A percentile compares a stretch with the other conserved stretches of the same genome.
phyloP scores from a whole-genome alignment of 53 echinoderm and acorn worm species.

The Hippasteria phrygiana region DNA sequence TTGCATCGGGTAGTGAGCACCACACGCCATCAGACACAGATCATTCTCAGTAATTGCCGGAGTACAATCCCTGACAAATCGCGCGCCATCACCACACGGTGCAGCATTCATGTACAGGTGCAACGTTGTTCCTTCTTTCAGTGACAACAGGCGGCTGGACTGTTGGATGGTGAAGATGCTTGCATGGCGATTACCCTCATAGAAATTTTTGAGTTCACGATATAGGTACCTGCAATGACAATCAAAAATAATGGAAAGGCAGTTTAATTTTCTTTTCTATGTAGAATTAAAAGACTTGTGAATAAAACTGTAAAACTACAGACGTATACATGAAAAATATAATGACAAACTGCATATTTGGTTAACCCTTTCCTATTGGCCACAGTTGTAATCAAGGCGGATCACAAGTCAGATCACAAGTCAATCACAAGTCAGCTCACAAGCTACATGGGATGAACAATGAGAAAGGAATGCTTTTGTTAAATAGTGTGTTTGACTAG shows the following conservation, averaged over 20 bases:
- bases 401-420: too few species aligned
- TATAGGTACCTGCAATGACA: constrained; percentile 75
- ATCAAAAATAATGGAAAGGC: not conserved
- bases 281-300: too few species aligned
- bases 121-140: constrained; percentile 78
- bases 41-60: constrained; percentile 73
- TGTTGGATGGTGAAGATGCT: constrained; percentile 65
- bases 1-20: constrained; percentile 79
- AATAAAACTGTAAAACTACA: too few species aligned
- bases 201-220: constrained; percentile 81
- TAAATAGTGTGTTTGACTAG: too few species aligned
- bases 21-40: constrained; percentile 77
- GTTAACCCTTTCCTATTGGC: too few species aligned
- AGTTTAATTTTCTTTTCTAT: not conserved
- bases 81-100: constrained; percentile 86
- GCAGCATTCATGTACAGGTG: constrained; percentile 94
- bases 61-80: constrained; percentile 55
- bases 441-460: too few species aligned
- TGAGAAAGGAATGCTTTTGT: too few species aligned
- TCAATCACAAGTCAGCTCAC: too few species aligned
- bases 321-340: too few species aligned
- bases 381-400: too few species aligned
- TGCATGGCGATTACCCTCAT: constrained; percentile 66
- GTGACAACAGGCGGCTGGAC: constrained; percentile 47
- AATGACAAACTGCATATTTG: too few species aligned